These are phyloP conservation scores for Flexamia atlantica DNA, from an alignment of 2,888 invertebrate species.

Conservation along the genomic window DNA sequence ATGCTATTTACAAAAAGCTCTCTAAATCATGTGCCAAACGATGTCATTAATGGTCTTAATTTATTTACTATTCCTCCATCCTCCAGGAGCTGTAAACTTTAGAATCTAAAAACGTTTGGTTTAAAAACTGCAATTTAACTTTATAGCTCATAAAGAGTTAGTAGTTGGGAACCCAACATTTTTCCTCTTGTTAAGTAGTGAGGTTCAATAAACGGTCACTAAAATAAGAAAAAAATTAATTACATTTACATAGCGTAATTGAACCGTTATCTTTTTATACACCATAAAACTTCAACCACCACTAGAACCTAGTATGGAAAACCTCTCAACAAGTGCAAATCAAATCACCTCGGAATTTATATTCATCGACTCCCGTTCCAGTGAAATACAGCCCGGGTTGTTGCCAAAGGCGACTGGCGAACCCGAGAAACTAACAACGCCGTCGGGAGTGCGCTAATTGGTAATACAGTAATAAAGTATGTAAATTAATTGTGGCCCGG, in stretches of 20 bases:
- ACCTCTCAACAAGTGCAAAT: conserved; percentile 35
- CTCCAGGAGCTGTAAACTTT: too few species aligned
- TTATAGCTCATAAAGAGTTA: too few species aligned
- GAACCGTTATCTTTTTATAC: background rate
- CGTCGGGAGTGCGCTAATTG: conserved; percentile 31
- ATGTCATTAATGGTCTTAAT: too few species aligned
- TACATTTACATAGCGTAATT: conserved; percentile 1
- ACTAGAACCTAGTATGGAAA: background rate
- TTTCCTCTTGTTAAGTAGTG: too few species aligned
- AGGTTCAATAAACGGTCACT: too few species aligned
- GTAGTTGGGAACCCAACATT: too few species aligned
- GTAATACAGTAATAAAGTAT: conserved; percentile 56
- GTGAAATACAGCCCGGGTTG: conserved; percentile 23
- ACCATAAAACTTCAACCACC: background rate
- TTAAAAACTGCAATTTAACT: too few species aligned
- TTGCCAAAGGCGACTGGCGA: conserved; percentile 27
- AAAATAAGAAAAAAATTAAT: too few species aligned
- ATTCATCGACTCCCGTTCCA: conserved; percentile 36
- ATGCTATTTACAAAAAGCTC: too few species aligned
- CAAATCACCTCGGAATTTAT: conserved; percentile 28
- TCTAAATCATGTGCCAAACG: too few species aligned
- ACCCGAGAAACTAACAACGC: conserved; percentile 34
- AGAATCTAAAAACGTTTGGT: too few species aligned
- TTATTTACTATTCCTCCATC: too few species aligned
- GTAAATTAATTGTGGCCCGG: conserved; percentile 46